Conservation (phyloP, 2,888 invertebrate species). For the Phlogophora meticulosa region DNA sequence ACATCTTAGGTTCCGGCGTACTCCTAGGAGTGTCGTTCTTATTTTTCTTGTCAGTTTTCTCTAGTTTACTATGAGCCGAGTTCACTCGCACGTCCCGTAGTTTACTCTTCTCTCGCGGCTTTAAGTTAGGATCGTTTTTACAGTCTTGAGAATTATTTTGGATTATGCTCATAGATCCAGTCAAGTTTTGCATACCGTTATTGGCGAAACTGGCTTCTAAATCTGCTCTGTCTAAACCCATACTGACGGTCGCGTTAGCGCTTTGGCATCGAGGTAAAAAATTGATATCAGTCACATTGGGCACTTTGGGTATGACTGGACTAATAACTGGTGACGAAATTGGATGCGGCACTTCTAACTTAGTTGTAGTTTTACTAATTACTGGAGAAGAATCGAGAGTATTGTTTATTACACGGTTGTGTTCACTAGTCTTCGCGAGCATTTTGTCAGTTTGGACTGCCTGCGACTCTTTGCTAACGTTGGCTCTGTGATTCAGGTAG, state of each 20-base stretch:
- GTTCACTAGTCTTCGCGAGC: conserved; percentile 79
- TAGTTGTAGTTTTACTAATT: conserved; percentile 83
- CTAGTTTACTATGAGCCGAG: conserved; percentile 87
- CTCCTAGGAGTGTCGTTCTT: conserved; percentile 83
- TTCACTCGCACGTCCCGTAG: conserved; percentile 87
- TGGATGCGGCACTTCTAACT: conserved; percentile 88
- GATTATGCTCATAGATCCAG: conserved; percentile 81
- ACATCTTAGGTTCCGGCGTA: conserved; percentile 87
- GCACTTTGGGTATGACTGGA: conserved; percentile 86
- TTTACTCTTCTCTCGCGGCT: conserved; percentile 87
- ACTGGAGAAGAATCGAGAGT: conserved; percentile 79
- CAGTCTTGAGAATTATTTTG: conserved; percentile 80
- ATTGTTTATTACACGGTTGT: conserved; percentile 76
- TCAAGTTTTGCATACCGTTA: conserved; percentile 78
- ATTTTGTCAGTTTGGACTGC: conserved; percentile 85
- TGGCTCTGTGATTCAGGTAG: conserved; percentile 82
- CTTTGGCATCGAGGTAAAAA: conserved; percentile 88
- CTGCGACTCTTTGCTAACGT: conserved; percentile 84
- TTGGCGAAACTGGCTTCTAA: conserved; percentile 80
- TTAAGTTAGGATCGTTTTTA: conserved; percentile 81
- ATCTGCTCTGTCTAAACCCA: conserved; percentile 84
- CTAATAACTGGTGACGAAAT: conserved; percentile 88
- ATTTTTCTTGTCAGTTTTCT: conserved; percentile 85
- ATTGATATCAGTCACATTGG: conserved; percentile 84
- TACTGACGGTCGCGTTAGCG: conserved; percentile 84